phyloP scores from a whole-genome alignment of 2,888 invertebrate genomes.

The Diachrysia chrysitis region DNA sequence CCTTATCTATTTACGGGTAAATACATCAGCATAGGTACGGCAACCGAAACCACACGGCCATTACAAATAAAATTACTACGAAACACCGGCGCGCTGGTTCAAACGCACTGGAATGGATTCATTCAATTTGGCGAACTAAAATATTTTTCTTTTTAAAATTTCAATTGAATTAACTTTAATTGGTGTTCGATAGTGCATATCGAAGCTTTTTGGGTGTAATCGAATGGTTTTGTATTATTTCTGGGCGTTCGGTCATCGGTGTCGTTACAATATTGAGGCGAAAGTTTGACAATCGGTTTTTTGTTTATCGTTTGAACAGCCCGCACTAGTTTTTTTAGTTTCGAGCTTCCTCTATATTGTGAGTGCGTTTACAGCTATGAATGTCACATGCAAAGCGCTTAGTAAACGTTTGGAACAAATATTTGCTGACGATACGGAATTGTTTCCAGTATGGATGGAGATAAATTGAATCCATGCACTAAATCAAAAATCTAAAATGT shows the following conservation, averaged over 20 bases:
- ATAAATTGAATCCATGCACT: neutral
- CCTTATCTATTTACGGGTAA: conserved; percentile 48
- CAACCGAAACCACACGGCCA: conserved; percentile 50
- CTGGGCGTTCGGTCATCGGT: conserved; percentile 13
- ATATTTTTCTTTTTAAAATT: conserved; percentile 52
- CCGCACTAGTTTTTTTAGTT: neutral
- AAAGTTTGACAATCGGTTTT: neutral
- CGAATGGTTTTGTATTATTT: conserved; percentile 9
- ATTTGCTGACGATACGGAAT: neutral
- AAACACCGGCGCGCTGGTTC: conserved; percentile 43
- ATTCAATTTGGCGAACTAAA: conserved; percentile 50
- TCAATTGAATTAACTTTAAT: conserved; percentile 47
- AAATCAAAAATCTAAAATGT: neutral
- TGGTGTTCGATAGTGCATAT: conserved; percentile 41
- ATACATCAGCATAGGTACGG: conserved; percentile 45
- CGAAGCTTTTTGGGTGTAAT: conserved; percentile 40
- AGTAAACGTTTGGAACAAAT: neutral
- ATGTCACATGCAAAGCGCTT: neutral
- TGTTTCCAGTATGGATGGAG: neutral
- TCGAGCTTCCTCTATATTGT: neutral
- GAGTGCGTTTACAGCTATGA: conserved; percentile 3
- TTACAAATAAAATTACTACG: conserved; percentile 65
- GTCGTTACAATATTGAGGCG: neutral
- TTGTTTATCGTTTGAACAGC: neutral
- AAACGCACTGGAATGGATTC: conserved; percentile 54